Percentiles rank a stretch among this genome's conserved stretches.
Evolutionary conservation across 2,888 invertebrate genomes (phyloP).

Genomic region (Schizaphis graminum): DNA sequence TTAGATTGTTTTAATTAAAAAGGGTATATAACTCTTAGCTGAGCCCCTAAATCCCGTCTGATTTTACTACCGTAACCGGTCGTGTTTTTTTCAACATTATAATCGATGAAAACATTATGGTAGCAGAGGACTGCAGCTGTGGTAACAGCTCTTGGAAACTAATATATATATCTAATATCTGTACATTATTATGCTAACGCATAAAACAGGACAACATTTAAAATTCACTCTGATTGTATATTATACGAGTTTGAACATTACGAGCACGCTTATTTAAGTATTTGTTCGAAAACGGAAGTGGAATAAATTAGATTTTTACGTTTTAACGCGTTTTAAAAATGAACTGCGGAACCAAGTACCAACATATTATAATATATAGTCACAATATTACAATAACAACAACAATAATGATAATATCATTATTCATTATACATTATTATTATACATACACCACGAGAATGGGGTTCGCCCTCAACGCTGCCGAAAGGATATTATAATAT

Average conservation of each 20-base stretch:
- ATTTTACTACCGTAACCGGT: background rate
- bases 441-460: background rate
- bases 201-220: background rate
- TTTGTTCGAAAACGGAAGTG: constrained; percentile 50
- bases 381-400: constrained; percentile 14
- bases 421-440: background rate
- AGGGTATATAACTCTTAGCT: background rate
- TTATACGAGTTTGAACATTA: constrained; percentile 3
- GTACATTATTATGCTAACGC: background rate
- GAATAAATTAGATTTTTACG: constrained; percentile 56
- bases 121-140: background rate
- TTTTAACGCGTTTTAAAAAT: constrained; percentile 51
- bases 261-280: constrained; percentile 15
- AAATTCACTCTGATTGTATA: constrained; percentile 2
- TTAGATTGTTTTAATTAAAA: background rate
- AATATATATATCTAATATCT: background rate
- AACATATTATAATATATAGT: background rate
- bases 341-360: constrained; percentile 26
- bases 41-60: background rate
- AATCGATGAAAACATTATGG: background rate
- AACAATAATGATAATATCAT: background rate
- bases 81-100: constrained; percentile 1
- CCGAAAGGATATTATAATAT: constrained; percentile 18
- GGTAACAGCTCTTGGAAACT: background rate
- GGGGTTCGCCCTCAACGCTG: background rate